Evolutionary conservation across 2,113 vertebrate genomes (phyloP).

Genomic region (Nesoenas mayeri): DNA sequence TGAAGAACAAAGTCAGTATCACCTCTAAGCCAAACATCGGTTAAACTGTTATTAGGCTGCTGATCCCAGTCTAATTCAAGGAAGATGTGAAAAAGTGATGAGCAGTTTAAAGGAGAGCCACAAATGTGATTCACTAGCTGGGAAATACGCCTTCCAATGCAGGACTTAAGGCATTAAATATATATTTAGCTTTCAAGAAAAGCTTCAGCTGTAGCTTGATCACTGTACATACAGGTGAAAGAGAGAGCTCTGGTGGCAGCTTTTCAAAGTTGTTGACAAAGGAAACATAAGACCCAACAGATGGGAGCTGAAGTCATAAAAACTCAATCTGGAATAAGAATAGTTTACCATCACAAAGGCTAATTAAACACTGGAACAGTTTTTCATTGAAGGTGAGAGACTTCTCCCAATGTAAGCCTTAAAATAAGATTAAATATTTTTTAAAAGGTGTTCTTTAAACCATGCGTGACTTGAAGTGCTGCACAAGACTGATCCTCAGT

Average conservation of each 20-base stretch:
- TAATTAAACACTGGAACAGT: conserved; percentile 22
- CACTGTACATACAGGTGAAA: conserved; percentile 11
- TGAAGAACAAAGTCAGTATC: not conserved
- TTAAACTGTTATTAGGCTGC: not conserved
- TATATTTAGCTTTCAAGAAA: not conserved
- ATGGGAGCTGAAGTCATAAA: conserved; percentile 27
- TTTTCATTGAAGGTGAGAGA: not conserved
- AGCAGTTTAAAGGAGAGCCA: not conserved
- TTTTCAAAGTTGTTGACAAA: conserved; percentile 30
- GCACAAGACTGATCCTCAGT: not conserved
- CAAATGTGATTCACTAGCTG: not conserved
- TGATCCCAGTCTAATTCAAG: not conserved
- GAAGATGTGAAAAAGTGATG: not conserved
- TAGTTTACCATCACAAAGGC: not conserved
- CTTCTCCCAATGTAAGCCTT: not conserved
- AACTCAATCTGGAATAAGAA: not conserved
- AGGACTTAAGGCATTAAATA: not conserved
- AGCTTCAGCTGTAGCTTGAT: not conserved
- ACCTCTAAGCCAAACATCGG: not conserved
- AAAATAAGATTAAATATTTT: not conserved
- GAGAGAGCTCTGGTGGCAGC: not conserved
- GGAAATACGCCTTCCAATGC: not conserved
- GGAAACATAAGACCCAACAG: not conserved
- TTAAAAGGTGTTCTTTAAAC: not conserved
- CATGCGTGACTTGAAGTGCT: not conserved